Evolutionary conservation across 2,888 invertebrate genomes (phyloP).

Genomic region (Lydus trimaculatus): DNA sequence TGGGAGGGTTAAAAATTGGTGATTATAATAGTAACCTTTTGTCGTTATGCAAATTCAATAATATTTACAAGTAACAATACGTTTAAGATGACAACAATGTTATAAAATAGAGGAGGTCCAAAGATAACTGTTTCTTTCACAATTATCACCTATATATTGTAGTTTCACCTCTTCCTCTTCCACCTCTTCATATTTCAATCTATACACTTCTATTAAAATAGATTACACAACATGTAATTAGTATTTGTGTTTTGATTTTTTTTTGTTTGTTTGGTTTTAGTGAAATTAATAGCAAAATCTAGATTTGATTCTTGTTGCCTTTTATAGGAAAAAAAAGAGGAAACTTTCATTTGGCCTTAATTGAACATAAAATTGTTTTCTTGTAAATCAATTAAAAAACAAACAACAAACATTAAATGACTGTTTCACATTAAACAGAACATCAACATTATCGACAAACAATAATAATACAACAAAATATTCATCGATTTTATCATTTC

Average conservation of each 20-base stretch:
- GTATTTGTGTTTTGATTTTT: not conserved
- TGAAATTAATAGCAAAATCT: constrained; percentile 9
- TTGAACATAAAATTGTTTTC: constrained; percentile 16
- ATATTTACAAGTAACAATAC: constrained; percentile 6
- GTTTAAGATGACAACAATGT: constrained; percentile 5
- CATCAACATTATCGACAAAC: not conserved
- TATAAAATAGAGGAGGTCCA: constrained; percentile 2
- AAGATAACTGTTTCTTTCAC: constrained; percentile 5
- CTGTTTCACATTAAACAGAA: not conserved
- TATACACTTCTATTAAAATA: not conserved
- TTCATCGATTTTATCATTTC: too few species aligned
- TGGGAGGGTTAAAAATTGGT: constrained; percentile 13
- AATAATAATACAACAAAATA: not conserved
- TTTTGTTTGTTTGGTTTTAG: not conserved
- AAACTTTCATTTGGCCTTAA: constrained; percentile 29
- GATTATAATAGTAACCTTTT: constrained; percentile 25
- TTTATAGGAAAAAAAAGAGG: constrained; percentile 14
- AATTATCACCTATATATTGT: constrained; percentile 2
- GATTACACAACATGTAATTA: constrained; percentile 6
- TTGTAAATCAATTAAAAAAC: constrained; percentile 3
- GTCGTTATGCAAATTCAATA: constrained; percentile 28
- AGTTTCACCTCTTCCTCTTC: not conserved
- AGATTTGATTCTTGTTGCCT: not conserved
- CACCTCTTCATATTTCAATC: not conserved
- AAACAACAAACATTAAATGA: not conserved